Evolutionary conservation across 2,797 vertebrate species (phyloP).

Genomic region (Linurgus olivaceus): DNA sequence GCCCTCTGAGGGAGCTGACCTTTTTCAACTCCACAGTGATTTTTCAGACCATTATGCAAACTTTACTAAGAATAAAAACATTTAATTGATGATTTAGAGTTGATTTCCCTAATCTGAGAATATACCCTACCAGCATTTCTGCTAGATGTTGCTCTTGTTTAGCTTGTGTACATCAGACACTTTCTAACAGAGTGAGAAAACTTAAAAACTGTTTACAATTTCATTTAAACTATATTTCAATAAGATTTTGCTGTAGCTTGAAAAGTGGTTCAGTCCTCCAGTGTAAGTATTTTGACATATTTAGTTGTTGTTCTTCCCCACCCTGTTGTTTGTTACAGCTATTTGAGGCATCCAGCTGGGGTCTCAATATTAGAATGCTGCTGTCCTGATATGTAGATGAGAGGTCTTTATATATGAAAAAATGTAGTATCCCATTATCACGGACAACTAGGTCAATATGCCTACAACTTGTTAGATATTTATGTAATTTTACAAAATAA

Average conservation of each 20-base stretch:
- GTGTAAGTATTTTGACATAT: background rate
- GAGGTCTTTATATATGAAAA: background rate
- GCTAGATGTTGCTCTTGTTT: background rate
- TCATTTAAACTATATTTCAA: background rate
- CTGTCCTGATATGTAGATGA: background rate
- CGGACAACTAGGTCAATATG: background rate
- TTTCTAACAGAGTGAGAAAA: background rate
- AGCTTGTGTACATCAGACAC: background rate
- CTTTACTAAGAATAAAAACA: background rate
- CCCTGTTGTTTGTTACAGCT: background rate
- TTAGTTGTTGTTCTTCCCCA: accelerated
- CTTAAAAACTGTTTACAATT: background rate
- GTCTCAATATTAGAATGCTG: background rate
- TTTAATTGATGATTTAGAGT: background rate
- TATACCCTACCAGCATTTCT: background rate
- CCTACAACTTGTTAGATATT: background rate
- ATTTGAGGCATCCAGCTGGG: background rate
- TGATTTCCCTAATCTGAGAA: background rate
- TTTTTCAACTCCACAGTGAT: background rate
- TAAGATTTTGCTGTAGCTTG: background rate
- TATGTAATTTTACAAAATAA: background rate
- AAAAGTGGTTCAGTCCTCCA: background rate
- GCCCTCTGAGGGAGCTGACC: background rate
- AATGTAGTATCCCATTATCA: background rate
- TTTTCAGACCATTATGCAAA: background rate